Conservation (phyloP, 2,113 vertebrate genomes). For the Dermatemys mawii region DNA sequence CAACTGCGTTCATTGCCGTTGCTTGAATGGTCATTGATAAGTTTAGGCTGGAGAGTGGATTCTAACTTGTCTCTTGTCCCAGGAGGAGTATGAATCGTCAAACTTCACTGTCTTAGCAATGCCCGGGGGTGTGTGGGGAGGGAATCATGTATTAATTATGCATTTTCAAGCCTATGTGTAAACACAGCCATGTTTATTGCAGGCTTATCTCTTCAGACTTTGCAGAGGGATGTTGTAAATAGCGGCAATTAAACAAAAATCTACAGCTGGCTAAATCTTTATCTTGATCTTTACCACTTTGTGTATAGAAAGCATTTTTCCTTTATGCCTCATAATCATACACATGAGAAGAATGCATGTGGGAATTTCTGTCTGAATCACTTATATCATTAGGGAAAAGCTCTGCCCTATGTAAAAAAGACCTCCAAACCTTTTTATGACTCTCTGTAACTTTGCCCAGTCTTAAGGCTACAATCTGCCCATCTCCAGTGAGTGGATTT, state of each 20-base stretch:
- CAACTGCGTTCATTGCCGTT: not conserved
- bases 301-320: slow-evolving; percentile 26
- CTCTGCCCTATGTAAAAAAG: not conserved
- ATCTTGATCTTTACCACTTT: not conserved
- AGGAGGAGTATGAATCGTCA: not conserved
- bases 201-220: slow-evolving; percentile 11
- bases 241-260: slow-evolving; percentile 31
- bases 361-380: not conserved
- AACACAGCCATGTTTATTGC: not conserved
- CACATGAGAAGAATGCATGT: fast-evolving
- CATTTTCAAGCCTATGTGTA: not conserved
- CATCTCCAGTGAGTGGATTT: not conserved
- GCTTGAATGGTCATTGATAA: not conserved
- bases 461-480: not conserved
- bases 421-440: not conserved
- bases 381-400: not conserved
- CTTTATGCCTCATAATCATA: not conserved
- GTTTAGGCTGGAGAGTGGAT: not conserved
- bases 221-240: not conserved
- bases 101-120: not conserved
- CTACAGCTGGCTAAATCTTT: not conserved
- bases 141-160: not conserved
- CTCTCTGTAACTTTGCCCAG: not conserved
- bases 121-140: not conserved
- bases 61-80: not conserved